phyloP scores from a whole-genome alignment of 2,113 vertebrate species.

The Halichoeres trimaculatus region DNA sequence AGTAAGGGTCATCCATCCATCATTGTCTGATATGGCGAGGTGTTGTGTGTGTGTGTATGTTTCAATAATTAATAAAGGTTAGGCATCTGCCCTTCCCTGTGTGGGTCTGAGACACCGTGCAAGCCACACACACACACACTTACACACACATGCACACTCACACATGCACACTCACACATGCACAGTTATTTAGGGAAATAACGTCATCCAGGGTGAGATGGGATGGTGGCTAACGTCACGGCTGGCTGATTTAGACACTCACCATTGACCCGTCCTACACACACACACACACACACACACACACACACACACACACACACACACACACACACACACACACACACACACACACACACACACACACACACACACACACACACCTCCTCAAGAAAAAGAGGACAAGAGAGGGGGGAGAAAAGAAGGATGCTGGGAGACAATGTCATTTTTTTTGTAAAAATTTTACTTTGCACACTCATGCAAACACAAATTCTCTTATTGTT shows the following conservation, averaged over 20 bases:
- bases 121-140: slow-evolving; percentile 2
- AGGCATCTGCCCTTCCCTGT: slow-evolving; percentile 62
- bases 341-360: slow-evolving; percentile 18
- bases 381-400: not conserved
- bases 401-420: not conserved
- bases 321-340: slow-evolving; percentile 18
- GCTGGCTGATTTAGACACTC: slow-evolving; percentile 70
- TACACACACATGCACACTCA: not conserved
- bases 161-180: slow-evolving; percentile 20
- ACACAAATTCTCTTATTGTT: not conserved
- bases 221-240: slow-evolving; percentile 58
- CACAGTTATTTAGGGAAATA: slow-evolving; percentile 78
- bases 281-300: slow-evolving; percentile 13
- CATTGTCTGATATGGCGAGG: slow-evolving; percentile 39
- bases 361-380: slow-evolving; percentile 14
- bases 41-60: slow-evolving; percentile 41
- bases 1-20: slow-evolving; percentile 30
- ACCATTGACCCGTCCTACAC: slow-evolving; percentile 68
- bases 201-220: slow-evolving; percentile 70
- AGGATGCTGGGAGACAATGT: not conserved
- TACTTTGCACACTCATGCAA: not conserved
- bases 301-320: slow-evolving; percentile 11
- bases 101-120: slow-evolving; percentile 34
- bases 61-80: slow-evolving; percentile 78
- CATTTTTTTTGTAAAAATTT: not conserved